Evolutionary conservation across 2,113 vertebrate genomes (phyloP), one percentile per base, ranked within the genome.

Genomic region (Eptesicus fuscus): DNA sequence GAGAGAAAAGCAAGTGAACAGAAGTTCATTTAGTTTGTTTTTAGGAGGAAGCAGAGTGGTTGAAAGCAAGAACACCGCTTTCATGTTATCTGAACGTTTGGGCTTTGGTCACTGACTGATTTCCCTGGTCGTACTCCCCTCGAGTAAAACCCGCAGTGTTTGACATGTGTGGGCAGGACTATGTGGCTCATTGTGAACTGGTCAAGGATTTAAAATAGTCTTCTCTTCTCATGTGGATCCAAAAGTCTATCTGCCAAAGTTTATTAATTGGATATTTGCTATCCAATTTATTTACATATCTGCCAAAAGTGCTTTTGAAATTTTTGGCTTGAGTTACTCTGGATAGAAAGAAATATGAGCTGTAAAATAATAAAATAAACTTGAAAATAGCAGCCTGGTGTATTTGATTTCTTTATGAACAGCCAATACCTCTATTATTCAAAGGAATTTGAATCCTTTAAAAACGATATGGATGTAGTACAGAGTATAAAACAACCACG

Each of bases 241-340:
- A 98, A 98, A 96, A 79, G 16, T 17, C 93, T 96, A 95, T 71
- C 85, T 96, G 97, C 98, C 97, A 98, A 96, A 98, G 97, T 96
- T 84, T 92, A 96, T 95, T 98, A 98, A 98, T 98, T 98, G 96
- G 77, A 18, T 93, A 95, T 95, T 93, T 94, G 97, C 73, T 95
- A 44, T 97, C 94, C 89, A 97, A 97, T 98, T 98, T 98, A 97
- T 98, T 98, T 98, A 97, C 90, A 82, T 97, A 42, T 93, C 97
- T 98, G 97, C 98, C 98, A 98, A 95, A 97, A 97, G 42, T 71
- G 40, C 86, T 98, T 97, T 98, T 97, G 91, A 97, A 97, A 97
- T 93, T 93, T 96, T 98, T 98, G 98, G 98, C 98, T 95, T 78
- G 59, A 51, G 42, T 95, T 98, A 89, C 91, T 88, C 51, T 89